Percentiles rank a stretch among this genome's conserved stretches.
Evolutionary conservation across 2,888 invertebrate species (phyloP).

Genomic region (Vandiemenella viatica): DNA sequence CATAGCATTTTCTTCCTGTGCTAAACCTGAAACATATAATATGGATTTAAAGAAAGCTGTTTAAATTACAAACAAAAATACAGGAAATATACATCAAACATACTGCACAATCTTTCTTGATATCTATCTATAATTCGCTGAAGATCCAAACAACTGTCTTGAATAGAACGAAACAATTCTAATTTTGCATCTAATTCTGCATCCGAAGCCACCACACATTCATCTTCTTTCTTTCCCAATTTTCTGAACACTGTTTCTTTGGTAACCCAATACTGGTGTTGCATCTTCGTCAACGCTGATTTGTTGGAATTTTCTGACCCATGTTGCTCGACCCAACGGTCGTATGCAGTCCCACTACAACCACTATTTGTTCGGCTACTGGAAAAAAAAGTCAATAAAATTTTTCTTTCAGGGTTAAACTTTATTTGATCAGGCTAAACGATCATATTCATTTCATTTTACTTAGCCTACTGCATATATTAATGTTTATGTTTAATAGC

Average conservation of each 20-base stretch:
- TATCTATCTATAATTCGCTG: slow-evolving; percentile 83
- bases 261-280: slow-evolving; percentile 96
- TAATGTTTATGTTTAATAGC: too few relatives aligned
- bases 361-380: slow-evolving; percentile 14
- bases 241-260: slow-evolving; percentile 88
- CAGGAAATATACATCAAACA: slow-evolving; percentile 20
- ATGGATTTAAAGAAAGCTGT: slow-evolving; percentile 6
- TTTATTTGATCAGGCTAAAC: too few relatives aligned
- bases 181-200: slow-evolving; percentile 92
- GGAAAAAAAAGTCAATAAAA: neutral
- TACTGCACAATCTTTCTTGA: slow-evolving; percentile 78
- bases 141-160: slow-evolving; percentile 73
- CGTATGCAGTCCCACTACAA: slow-evolving; percentile 28
- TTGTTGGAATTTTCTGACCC: slow-evolving; percentile 23
- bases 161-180: slow-evolving; percentile 82
- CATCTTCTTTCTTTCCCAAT: slow-evolving; percentile 93
- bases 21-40: slow-evolving; percentile 43
- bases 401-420: too few relatives aligned
- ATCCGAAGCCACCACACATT: slow-evolving; percentile 90
- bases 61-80: neutral
- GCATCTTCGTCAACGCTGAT: slow-evolving; percentile 49
- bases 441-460: too few relatives aligned
- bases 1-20: slow-evolving; percentile 89
- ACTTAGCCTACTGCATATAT: neutral
- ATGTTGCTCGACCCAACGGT: slow-evolving; percentile 35